These are phyloP conservation scores for Anorthoa munda DNA, from an alignment of 2,888 invertebrate genomes.

Conservation along the genomic window DNA sequence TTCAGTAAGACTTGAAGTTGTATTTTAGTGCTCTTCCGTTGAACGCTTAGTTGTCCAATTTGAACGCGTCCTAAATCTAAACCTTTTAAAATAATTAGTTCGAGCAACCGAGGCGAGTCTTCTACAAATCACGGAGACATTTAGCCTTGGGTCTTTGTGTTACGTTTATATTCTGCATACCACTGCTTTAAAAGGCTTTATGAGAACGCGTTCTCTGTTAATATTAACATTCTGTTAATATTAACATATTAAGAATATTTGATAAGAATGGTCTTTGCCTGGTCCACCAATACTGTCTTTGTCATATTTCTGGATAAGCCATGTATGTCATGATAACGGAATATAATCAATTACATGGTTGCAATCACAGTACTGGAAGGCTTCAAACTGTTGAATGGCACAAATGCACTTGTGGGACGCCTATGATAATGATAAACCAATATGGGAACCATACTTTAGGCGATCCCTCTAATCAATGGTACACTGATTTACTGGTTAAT, in stretches of 20 bases:
- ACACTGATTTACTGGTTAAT: neutral
- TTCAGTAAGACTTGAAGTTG: neutral
- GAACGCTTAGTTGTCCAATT: conserved; percentile 24
- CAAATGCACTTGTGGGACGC: too few species aligned
- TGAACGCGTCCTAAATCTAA: conserved; percentile 9
- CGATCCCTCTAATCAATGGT: neutral
- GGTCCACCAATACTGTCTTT: too few species aligned
- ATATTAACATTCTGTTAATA: neutral
- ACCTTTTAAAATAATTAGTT: conserved; percentile 49
- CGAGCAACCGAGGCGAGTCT: conserved; percentile 24
- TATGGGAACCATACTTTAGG: neutral
- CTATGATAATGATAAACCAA: too few species aligned
- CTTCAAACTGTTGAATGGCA: too few species aligned
- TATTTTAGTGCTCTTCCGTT: neutral
- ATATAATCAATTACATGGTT: too few species aligned
- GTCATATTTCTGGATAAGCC: too few species aligned
- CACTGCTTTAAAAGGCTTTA: neutral
- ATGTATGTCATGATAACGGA: too few species aligned
- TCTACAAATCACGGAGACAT: conserved; percentile 20
- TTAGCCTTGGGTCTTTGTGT: conserved; percentile 20
- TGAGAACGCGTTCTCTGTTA: neutral
- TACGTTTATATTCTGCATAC: neutral
- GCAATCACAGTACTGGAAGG: too few species aligned
- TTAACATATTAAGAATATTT: neutral
- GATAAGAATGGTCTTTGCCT: neutral